Base-by-base conservation (phyloP, 1,140 invertebrate genomes). In the Drosophila saltans region DNA sequence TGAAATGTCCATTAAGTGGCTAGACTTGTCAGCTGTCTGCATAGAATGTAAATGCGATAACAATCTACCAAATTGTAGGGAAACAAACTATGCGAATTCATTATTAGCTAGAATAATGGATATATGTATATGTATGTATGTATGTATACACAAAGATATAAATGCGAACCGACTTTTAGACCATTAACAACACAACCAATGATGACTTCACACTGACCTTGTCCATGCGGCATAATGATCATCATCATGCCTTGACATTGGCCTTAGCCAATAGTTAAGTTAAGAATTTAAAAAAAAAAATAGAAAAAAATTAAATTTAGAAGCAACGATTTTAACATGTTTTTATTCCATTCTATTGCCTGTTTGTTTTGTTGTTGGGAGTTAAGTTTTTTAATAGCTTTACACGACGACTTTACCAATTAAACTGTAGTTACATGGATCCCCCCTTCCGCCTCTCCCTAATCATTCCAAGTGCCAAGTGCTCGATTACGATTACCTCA, bases 161-260 rank as follows among this genome's bases (percentile, higher is more conserved):
- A 0, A 48, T 30, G 7, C 16, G 2, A 52, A 52, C 16, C 45
- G 28, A 48, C 45, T 43, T 43, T 48, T 21, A 11, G 66, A 72
- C 26, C 70, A 69, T 61, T 39, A 45, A 30, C 28, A 45, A 30
- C 8, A 56, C 8, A 56, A 26, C 30, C 62, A 57, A 57, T 72
- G 83, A 86, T 86, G 83, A 86, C 83, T 81, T 86, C 79, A 86
- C 56, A 86, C 56, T 81, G 83, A 88, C 77, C 84, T 81, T 78
- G 74, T 16, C 71, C 10, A 28, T 48, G 39, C 63, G 57, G 57
- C 43, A 52, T 43, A 30, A 62, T 62, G 72, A 30, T 26, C 24
- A 62, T 62, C 70, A 30, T 26, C 24, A 11, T 59, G 63, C 82
- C 82, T 79, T 86, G 83, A 76, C 81, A 81, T 74, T 85, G 78